These are phyloP conservation scores for Coregonus suidteri DNA, from an alignment of 2,797 vertebrate genomes.

Conservation along the genomic window DNA sequence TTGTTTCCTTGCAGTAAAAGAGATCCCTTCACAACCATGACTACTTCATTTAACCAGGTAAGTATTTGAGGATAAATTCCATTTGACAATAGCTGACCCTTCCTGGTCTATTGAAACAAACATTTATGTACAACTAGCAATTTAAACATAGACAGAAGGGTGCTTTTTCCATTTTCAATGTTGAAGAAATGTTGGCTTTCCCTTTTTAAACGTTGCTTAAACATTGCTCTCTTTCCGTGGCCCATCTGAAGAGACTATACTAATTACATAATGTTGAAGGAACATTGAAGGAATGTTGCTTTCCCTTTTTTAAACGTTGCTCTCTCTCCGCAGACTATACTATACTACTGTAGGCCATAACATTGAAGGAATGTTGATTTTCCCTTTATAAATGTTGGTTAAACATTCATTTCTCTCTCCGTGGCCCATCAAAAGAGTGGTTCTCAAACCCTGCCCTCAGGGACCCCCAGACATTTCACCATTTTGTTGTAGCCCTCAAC, in stretches of 20 bases:
- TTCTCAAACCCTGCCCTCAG: too few relatives aligned
- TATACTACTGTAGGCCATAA: not conserved
- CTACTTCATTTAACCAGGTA: not conserved
- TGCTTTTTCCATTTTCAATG: not conserved
- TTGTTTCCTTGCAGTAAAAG: not conserved
- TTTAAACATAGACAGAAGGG: not conserved
- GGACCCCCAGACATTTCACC: too few relatives aligned
- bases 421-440: constrained; percentile 61
- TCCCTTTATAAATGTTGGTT: not conserved
- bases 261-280: not conserved
- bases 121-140: not conserved
- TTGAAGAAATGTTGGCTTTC: not conserved
- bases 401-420: constrained; percentile 33
- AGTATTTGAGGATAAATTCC: not conserved
- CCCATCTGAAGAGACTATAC: not conserved
- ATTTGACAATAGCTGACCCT: not conserved
- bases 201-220: not conserved
- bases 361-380: not conserved
- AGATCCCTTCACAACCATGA: not conserved
- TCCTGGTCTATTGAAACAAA: not conserved
- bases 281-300: not conserved
- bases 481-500: too few relatives aligned
- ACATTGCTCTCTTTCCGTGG: not conserved
- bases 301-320: not conserved
- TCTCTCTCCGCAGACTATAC: not conserved